phyloP scores from a whole-genome alignment of 2,113 vertebrate genomes.

The Gallinago paraguaiae region DNA sequence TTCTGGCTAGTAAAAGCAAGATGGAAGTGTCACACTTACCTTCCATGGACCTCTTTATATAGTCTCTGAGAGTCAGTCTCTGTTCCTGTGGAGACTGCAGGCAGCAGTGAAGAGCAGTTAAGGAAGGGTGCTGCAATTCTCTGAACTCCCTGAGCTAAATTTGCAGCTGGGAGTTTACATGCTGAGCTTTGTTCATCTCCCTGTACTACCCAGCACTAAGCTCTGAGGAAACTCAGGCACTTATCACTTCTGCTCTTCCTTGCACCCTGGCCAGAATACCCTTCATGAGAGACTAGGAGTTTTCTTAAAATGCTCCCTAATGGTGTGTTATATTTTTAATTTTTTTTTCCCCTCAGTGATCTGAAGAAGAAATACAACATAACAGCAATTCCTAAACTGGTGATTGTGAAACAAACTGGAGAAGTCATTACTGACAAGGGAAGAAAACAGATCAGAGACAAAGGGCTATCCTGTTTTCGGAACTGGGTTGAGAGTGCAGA shows the following conservation, averaged over 20 bases:
- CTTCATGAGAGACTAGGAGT: background rate
- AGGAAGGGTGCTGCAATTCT: background rate
- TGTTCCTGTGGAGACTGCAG: background rate
- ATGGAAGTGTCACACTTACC: background rate
- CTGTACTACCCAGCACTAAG: fast-evolving
- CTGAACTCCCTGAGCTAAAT: background rate
- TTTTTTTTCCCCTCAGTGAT: slow-evolving; percentile 78
- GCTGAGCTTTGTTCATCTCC: background rate
- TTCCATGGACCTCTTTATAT: background rate
- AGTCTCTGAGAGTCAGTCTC: background rate
- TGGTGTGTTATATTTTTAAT: background rate
- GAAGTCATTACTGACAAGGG: slow-evolving; percentile 95
- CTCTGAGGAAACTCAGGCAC: background rate
- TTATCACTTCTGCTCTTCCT: background rate
- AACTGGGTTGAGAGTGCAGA: slow-evolving; percentile 89
- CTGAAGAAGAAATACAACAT: slow-evolving; percentile 90
- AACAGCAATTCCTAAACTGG: slow-evolving; percentile 89
- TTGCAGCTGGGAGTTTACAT: too few species aligned
- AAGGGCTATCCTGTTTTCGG: slow-evolving; percentile 87
- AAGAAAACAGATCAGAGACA: slow-evolving; percentile 90
- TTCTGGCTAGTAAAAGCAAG: background rate
- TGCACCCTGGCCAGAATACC: background rate
- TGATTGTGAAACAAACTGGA: slow-evolving; percentile 94
- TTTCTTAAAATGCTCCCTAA: slow-evolving; percentile 15
- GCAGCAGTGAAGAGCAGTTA: background rate